A percentile compares a stretch with the other conserved stretches of the same genome.
Conservation (phyloP, 2,888 invertebrate genomes). For the Parthenolecanium corni region DNA sequence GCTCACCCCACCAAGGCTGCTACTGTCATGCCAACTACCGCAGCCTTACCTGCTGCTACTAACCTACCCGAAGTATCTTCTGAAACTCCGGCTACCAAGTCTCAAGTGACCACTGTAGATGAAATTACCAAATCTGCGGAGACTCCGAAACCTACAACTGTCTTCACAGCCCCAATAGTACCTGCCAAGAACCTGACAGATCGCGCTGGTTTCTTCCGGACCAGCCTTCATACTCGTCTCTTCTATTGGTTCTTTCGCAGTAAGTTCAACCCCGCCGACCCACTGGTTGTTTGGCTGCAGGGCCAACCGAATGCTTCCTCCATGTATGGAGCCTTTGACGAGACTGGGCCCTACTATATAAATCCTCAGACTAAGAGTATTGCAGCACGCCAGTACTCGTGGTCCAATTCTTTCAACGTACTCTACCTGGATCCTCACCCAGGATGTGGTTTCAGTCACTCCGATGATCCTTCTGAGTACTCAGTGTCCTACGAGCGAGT, state of each 20-base stretch:
- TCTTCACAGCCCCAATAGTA: not conserved
- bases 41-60: not conserved
- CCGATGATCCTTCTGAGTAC: not conserved
- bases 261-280: conserved; percentile 36
- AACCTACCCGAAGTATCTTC: not conserved
- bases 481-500: not conserved
- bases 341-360: not conserved
- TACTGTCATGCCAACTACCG: too few species aligned
- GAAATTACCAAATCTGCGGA: too few species aligned
- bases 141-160: not conserved
- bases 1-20: too few species aligned
- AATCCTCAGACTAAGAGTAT: not conserved
- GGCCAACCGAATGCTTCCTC: conserved; percentile 6
- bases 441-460: not conserved
- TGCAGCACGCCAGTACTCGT: not conserved
- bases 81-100: not conserved
- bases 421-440: conserved; percentile 1
- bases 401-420: not conserved
- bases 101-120: not conserved
- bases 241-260: conserved; percentile 46
- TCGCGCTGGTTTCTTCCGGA: conserved; percentile 51
- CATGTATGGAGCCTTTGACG: conserved; percentile 8
- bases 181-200: conserved; percentile 41
- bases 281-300: conserved; percentile 7
- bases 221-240: conserved; percentile 45